phyloP scores from a whole-genome alignment of 2,113 vertebrate species.

The Nyctibius bracteatus region DNA sequence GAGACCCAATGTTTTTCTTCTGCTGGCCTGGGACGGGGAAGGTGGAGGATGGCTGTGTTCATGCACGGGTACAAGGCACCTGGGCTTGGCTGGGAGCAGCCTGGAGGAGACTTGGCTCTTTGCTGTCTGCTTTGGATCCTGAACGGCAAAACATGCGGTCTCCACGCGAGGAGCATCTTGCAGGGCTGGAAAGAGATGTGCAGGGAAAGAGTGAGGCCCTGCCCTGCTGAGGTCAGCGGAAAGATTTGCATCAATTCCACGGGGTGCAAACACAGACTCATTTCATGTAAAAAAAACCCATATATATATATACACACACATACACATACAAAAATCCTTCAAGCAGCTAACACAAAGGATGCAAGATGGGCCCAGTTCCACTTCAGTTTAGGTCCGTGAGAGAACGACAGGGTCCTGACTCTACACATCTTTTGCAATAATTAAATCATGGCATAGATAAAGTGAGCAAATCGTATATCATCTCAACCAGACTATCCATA shows the following conservation, averaged over 20 bases:
- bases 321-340: background rate
- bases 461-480: conserved; percentile 57
- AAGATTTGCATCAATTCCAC: background rate
- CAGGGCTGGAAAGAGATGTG: rapidly evolving
- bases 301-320: background rate
- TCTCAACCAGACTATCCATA: conserved; percentile 70
- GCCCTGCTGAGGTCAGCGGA: conserved; percentile 22
- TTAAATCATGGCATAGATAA: conserved; percentile 48
- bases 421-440: background rate
- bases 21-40: background rate
- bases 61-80: rapidly evolving
- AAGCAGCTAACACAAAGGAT: background rate
- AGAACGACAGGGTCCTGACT: background rate
- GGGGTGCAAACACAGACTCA: background rate
- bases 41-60: no score
- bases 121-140: background rate
- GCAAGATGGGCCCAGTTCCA: background rate
- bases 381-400: background rate
- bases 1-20: rapidly evolving
- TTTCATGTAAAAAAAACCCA: background rate
- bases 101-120: background rate
- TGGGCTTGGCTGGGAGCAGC: background rate
- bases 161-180: background rate
- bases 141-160: rapidly evolving
- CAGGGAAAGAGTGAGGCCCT: background rate